These are phyloP conservation scores for Eumaeus atala DNA, from an alignment of 1,140 invertebrate genomes.

Conservation along the genomic window DNA sequence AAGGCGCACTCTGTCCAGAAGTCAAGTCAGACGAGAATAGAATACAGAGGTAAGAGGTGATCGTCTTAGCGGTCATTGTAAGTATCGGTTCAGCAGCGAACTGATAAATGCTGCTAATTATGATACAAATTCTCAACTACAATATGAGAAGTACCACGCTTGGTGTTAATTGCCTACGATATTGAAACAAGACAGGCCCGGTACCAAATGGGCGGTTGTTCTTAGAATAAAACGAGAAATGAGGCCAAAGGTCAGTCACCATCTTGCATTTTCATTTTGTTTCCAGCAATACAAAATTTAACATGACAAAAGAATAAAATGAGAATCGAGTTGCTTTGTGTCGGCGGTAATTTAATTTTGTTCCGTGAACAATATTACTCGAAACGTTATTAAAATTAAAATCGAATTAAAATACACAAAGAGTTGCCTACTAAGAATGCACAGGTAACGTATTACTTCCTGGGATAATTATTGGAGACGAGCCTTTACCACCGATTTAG, in stretches of 20 bases:
- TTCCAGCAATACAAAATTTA: constrained; percentile 9
- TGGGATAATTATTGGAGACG: too few relatives aligned
- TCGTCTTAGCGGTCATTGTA: too few relatives aligned
- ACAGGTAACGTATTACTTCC: too few relatives aligned
- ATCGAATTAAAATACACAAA: constrained; percentile 3
- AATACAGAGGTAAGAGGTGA: too few relatives aligned
- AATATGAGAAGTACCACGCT: not conserved
- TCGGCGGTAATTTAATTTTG: constrained; percentile 8
- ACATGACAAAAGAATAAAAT: constrained; percentile 10
- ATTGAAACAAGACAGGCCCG: constrained; percentile 4
- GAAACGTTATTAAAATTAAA: constrained; percentile 10
- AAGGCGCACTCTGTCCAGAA: too few relatives aligned
- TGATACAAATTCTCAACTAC: too few relatives aligned
- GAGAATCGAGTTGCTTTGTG: constrained; percentile 7
- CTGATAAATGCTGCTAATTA: too few relatives aligned
- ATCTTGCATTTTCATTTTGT: constrained; percentile 9
- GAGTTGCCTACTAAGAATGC: not conserved
- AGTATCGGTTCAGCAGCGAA: too few relatives aligned
- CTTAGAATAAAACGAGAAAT: constrained; percentile 1
- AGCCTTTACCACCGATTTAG: too few relatives aligned
- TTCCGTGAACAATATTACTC: constrained; percentile 8
- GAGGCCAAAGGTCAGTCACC: constrained; percentile 7
- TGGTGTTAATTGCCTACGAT: constrained; percentile 5
- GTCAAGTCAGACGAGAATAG: too few relatives aligned
- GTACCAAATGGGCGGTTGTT: constrained; percentile 6